These are phyloP conservation scores for Catocala sponsa DNA, from an alignment of 2,888 invertebrate genomes.

Conservation along the genomic window DNA sequence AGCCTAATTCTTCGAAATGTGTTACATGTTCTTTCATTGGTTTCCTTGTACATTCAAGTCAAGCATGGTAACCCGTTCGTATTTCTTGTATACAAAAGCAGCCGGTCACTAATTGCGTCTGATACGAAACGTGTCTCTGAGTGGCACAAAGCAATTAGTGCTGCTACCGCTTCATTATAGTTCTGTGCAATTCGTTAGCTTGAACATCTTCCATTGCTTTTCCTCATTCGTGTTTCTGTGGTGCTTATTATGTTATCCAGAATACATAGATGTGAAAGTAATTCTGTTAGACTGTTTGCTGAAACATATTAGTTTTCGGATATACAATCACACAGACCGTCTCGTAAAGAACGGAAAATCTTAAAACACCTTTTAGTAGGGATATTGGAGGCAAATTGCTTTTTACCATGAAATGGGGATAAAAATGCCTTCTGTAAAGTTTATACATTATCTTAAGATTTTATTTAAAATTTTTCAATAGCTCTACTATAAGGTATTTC, in stretches of 20 bases:
- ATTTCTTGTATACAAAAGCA: conserved; percentile 1
- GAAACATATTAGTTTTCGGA: not conserved
- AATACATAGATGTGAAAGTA: too few relatives aligned
- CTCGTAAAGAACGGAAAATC: too few relatives aligned
- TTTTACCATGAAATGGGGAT: too few relatives aligned
- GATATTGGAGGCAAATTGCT: too few relatives aligned
- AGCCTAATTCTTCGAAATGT: too few relatives aligned
- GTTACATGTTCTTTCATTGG: too few relatives aligned
- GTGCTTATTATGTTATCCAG: not conserved
- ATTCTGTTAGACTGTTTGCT: too few relatives aligned
- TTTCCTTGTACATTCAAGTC: not conserved
- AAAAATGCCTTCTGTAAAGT: too few relatives aligned
- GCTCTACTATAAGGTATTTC: too few relatives aligned
- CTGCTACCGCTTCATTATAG: conserved; percentile 9
- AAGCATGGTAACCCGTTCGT: not conserved
- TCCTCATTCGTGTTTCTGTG: not conserved
- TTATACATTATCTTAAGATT: too few relatives aligned
- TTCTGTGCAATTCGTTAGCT: conserved; percentile 7
- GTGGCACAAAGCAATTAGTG: conserved; percentile 17
- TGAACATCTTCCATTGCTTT: not conserved
- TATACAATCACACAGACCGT: too few relatives aligned
- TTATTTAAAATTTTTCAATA: not conserved
- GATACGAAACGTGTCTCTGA: conserved; percentile 16
- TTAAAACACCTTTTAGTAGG: too few relatives aligned
- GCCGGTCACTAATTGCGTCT: conserved; percentile 9